A percentile compares a stretch with the other conserved stretches of the same genome.
Evolutionary conservation across 2,797 vertebrate species (phyloP).

Genomic region (Neopelma chrysocephalum): DNA sequence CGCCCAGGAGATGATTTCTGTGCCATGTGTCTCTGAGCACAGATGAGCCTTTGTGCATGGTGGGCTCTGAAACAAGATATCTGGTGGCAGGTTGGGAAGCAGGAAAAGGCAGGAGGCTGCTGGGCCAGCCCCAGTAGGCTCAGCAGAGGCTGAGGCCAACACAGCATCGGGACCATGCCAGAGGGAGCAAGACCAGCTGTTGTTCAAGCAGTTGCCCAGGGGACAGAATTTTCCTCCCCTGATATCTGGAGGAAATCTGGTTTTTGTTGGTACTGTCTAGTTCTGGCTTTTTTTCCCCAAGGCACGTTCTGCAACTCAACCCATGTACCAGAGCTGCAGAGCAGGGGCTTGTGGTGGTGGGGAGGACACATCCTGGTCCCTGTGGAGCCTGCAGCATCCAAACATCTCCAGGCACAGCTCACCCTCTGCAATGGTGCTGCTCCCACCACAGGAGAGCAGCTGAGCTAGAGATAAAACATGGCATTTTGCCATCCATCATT

Average conservation of each 20-base stretch:
- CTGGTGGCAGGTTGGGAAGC: neutral
- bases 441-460: neutral
- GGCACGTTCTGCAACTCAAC: neutral
- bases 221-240: neutral
- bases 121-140: neutral
- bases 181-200: neutral
- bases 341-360: neutral
- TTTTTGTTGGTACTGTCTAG: neutral
- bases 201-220: neutral
- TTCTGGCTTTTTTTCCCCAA: neutral
- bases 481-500: rapidly evolving
- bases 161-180: rapidly evolving
- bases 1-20: neutral
- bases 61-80: neutral
- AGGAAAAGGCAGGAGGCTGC: neutral
- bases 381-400: neutral
- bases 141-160: neutral
- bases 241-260: neutral
- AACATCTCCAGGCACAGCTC: neutral
- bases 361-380: neutral
- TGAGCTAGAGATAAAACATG: neutral
- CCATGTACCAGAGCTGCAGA: neutral
- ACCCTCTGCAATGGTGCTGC: neutral
- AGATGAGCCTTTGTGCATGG: neutral
- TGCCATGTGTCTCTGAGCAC: neutral